A percentile compares a stretch with the other conserved stretches of the same genome.
Evolutionary conservation across 2,888 invertebrate species (phyloP).

Genomic region (Drosophila affinis): DNA sequence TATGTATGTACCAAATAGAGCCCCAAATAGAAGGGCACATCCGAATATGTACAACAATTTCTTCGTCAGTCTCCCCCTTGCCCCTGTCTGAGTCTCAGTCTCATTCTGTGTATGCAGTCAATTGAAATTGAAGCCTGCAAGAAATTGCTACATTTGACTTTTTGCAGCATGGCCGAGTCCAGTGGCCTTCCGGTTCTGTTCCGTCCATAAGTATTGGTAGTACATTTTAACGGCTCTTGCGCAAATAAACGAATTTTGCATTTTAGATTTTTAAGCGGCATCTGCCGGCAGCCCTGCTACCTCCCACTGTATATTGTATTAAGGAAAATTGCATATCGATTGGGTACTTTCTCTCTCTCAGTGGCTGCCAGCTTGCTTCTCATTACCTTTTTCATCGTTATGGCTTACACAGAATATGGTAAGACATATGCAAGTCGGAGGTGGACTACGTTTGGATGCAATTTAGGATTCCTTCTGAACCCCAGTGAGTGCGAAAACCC

Average conservation of each 20-base stretch:
- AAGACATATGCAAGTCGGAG: neutral
- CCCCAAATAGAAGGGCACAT: conserved; percentile 54
- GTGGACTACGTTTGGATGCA: neutral
- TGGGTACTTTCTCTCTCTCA: conserved; percentile 30
- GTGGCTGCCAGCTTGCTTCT: conserved; percentile 48
- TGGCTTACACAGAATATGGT: neutral
- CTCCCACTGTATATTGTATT: conserved; percentile 44
- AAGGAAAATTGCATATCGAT: conserved; percentile 70
- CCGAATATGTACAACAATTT: conserved; percentile 76
- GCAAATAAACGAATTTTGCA: conserved; percentile 78
- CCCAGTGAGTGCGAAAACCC: neutral
- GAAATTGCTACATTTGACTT: conserved; percentile 76
- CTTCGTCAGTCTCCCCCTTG: conserved; percentile 48
- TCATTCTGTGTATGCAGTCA: conserved; percentile 62
- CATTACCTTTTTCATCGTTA: conserved; percentile 49
- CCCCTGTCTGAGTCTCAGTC: conserved; percentile 49
- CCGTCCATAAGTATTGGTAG: conserved; percentile 39
- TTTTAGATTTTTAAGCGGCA: conserved; percentile 69
- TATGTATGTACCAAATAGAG: conserved; percentile 36
- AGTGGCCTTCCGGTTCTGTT: conserved; percentile 23
- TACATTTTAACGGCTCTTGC: conserved; percentile 73
- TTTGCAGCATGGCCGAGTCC: conserved; percentile 60
- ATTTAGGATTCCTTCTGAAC: no score
- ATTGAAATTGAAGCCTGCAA: conserved; percentile 76
- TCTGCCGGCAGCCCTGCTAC: conserved; percentile 14